Conservation (phyloP, 2,113 vertebrate genomes). For the Hemicordylus capensis region DNA sequence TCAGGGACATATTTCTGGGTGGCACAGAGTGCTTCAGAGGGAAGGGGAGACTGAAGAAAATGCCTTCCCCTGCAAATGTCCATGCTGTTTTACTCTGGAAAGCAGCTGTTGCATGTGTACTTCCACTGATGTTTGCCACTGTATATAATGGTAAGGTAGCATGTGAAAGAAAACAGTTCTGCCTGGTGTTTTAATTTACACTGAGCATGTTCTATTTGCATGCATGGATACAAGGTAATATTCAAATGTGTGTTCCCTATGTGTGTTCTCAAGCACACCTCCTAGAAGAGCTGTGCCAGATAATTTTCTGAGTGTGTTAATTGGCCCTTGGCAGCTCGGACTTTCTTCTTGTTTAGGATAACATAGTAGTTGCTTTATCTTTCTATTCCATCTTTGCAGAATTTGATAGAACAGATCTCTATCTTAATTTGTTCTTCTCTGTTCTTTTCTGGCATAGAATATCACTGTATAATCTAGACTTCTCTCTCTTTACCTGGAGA, state of each 20-base stretch:
- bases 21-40: no score
- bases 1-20: no score
- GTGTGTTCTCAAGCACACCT: neutral
- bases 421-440: neutral
- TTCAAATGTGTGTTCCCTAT: neutral
- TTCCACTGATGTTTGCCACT: no score
- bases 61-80: no score
- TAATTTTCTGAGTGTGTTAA: neutral
- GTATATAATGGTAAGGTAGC: no score
- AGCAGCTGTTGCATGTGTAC: no score
- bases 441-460: neutral
- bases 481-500: no score
- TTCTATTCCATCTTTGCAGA: neutral
- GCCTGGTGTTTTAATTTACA: neutral
- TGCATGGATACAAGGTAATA: neutral
- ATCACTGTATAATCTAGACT: neutral
- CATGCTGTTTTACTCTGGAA: no score
- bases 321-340: neutral
- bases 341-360: neutral
- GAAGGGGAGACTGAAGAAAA: no score
- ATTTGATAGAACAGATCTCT: neutral
- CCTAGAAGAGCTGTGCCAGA: neutral
- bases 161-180: no score
- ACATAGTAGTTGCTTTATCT: neutral
- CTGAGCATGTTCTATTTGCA: neutral